A percentile compares a stretch with the other conserved stretches of the same genome.
These are phyloP conservation scores for Balaeniceps rex DNA, from an alignment of 2,113 vertebrate genomes.

Conservation along the genomic window DNA sequence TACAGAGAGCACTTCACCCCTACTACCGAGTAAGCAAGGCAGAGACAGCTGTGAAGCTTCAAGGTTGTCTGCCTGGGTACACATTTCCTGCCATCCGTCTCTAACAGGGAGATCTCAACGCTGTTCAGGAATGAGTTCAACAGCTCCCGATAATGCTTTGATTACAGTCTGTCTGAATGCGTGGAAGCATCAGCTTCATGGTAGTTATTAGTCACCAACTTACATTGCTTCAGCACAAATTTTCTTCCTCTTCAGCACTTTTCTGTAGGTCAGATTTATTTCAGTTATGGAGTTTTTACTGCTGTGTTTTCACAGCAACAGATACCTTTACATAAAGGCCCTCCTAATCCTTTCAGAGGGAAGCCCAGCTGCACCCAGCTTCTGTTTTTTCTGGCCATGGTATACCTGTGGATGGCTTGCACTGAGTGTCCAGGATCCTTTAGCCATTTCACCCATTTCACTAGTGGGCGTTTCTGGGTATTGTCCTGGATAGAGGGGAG, in stretches of 20 bases:
- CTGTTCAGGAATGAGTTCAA: background rate
- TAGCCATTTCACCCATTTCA: background rate
- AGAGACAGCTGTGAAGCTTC: background rate
- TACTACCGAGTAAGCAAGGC: background rate
- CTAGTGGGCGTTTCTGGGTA: background rate
- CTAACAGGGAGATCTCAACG: background rate
- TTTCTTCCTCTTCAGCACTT: background rate
- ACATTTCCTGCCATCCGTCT: background rate
- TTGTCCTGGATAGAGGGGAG: background rate
- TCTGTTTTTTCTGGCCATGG: background rate
- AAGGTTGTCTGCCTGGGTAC: background rate
- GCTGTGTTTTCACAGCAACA: background rate
- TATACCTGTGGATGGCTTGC: background rate
- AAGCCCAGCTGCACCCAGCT: background rate
- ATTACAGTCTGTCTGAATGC: background rate
- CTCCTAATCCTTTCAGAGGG: background rate
- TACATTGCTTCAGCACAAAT: background rate
- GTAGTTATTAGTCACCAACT: background rate
- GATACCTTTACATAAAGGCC: background rate
- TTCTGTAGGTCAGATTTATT: background rate
- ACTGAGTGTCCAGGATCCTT: background rate
- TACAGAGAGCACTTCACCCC: background rate
- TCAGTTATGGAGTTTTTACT: background rate
- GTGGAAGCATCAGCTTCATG: background rate
- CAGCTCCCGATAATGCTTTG: background rate